Conservation (phyloP, 2,888 invertebrate species). For the Drosophila borealis region DNA sequence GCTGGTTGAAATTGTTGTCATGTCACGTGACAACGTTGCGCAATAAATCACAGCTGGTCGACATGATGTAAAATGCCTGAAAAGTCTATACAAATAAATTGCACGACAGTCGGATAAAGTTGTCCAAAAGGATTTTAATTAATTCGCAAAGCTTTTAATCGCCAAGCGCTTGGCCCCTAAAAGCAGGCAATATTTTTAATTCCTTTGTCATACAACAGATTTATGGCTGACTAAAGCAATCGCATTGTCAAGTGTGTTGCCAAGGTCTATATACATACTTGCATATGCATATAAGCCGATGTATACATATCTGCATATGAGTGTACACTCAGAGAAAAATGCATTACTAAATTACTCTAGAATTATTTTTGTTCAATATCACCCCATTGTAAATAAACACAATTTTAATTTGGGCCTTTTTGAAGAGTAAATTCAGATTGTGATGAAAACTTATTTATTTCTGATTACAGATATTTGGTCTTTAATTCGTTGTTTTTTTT, state of each 20-base stretch:
- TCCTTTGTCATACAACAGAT: neutral
- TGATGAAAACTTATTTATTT: too few species aligned
- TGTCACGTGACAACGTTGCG: slow-evolving; percentile 56
- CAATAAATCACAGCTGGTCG: slow-evolving; percentile 68
- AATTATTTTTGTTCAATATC: too few species aligned
- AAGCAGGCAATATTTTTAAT: slow-evolving; percentile 16
- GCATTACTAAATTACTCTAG: too few species aligned
- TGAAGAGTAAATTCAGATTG: too few species aligned
- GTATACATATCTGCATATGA: neutral
- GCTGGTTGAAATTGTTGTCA: slow-evolving; percentile 37
- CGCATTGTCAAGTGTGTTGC: slow-evolving; percentile 8
- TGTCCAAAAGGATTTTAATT: slow-evolving; percentile 34
- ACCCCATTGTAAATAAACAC: too few species aligned
- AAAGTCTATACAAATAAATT: slow-evolving; percentile 52
- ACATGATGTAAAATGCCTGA: slow-evolving; percentile 38
- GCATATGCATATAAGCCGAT: neutral
- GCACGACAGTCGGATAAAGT: slow-evolving; percentile 26
- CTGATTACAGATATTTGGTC: too few species aligned
- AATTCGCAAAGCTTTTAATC: slow-evolving; percentile 18
- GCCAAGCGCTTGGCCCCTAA: neutral
- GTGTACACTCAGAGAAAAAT: neutral
- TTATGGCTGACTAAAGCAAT: slow-evolving; percentile 15
- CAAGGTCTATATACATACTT: too few species aligned
- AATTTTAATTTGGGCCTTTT: too few species aligned
- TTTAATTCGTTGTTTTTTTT: too few species aligned